Conservation (phyloP, 1,140 invertebrate species). For the Zaprionus ghesquierei region DNA sequence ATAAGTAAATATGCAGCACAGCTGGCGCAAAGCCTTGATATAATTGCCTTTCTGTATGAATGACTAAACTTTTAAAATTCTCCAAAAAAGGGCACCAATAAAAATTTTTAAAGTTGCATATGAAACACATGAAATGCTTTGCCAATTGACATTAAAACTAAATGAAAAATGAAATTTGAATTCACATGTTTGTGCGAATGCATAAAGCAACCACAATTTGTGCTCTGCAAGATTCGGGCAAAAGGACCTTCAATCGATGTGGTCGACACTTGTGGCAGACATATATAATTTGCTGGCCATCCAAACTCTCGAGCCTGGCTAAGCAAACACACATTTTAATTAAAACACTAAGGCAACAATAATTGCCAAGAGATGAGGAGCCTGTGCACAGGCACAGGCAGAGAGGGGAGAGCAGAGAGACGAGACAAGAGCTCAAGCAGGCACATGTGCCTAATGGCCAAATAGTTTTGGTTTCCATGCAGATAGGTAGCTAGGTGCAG, state of each 20-base stretch:
- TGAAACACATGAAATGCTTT: background rate
- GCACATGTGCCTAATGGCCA: slow-evolving; percentile 14
- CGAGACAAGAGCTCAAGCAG: background rate
- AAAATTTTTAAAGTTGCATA: too few species aligned
- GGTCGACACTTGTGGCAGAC: slow-evolving; percentile 35
- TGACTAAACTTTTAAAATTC: too few species aligned
- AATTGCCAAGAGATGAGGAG: slow-evolving; percentile 31
- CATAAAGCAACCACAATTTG: slow-evolving; percentile 40
- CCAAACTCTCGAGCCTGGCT: background rate
- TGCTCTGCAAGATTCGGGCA: background rate
- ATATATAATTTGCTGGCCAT: slow-evolving; percentile 45
- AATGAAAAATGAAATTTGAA: slow-evolving; percentile 20
- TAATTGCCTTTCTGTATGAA: too few species aligned
- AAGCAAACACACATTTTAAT: slow-evolving; percentile 75
- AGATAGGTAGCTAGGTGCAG: background rate
- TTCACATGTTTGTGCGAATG: slow-evolving; percentile 29
- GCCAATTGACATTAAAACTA: slow-evolving; percentile 2
- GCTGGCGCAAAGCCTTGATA: too few species aligned
- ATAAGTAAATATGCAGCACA: too few species aligned
- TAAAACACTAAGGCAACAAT: slow-evolving; percentile 79
- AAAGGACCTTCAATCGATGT: slow-evolving; percentile 23
- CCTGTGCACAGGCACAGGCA: background rate
- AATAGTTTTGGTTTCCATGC: slow-evolving; percentile 18
- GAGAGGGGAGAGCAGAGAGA: background rate
- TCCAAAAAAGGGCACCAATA: too few species aligned